Base-by-base conservation (phyloP, 2,888 invertebrate genomes). In the Glomeris marginata region DNA sequence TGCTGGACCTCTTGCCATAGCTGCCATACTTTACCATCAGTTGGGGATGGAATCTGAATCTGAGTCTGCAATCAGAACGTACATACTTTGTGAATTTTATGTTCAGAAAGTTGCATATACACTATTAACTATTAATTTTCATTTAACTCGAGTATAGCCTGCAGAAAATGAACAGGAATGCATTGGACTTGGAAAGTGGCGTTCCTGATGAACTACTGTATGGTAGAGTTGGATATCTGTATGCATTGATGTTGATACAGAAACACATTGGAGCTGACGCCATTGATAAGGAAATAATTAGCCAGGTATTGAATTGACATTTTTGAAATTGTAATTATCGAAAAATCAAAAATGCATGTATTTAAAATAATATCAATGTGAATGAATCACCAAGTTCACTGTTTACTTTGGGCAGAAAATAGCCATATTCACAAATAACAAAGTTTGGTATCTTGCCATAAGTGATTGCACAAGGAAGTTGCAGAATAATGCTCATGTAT, bases 161-260 rank as follows among this genome's bases (percentile, higher is more conserved):
- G 34, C 68, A 74, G 57, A 64, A 70, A 13, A 61, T 82, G 51
- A 69, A 72, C 49, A 66, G 72, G 45, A 66, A 74, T 56, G 72
- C 79, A 46, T 63, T 76, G 56, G 69, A 73, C 49, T 69, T 74
- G 40, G 62, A 64, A 44, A 64, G 67, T 20, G 71, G 72, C 54
- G 60, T 76, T 46, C 80, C 86, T 0, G 83, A 90, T 73, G 91
- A 91, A 69, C 66, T 87, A 50, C 71, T 92, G 35, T 88, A 85
- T 71, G 91, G 92, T 4, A 74, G 84, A 62, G 76, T 77, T 57
- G 91, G 91, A 18, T 90, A 84, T 65, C 69, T 92, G 13, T 85
- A 75, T 69, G 72, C 84, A 2, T 70, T 90, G 45, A 67, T 87
- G 8, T 85, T 80, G 71, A 74, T 86, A 1, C 80, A 80, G 61